Percentiles rank a stretch among this genome's conserved stretches.
Evolutionary conservation across 2,113 vertebrate species (phyloP).

Genomic region (Hipposideros armiger): DNA sequence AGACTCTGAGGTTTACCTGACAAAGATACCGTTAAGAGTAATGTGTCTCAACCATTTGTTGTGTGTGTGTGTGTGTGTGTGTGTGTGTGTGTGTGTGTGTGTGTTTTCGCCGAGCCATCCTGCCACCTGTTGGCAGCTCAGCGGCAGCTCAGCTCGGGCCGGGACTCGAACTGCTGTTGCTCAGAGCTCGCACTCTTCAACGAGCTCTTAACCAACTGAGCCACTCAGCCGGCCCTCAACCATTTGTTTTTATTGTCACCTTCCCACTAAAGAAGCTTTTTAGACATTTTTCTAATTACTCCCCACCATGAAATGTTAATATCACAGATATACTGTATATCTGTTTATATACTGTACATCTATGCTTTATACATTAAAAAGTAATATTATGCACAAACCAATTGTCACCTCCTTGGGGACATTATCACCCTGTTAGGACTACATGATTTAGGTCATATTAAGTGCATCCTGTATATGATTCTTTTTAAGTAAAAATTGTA

Average conservation of each 20-base stretch:
- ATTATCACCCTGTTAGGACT: not conserved
- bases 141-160: too few relatives aligned
- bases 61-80: too few relatives aligned
- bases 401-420: not conserved
- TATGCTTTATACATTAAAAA: slow-evolving; percentile 32
- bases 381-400: not conserved
- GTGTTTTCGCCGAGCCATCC: too few relatives aligned
- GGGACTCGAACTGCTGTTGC: too few relatives aligned
- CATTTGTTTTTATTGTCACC: not conserved
- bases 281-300: not conserved
- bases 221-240: too few relatives aligned
- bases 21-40: not conserved
- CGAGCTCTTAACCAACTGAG: too few relatives aligned
- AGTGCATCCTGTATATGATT: not conserved
- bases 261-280: not conserved
- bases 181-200: too few relatives aligned
- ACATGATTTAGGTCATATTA: not conserved
- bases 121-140: too few relatives aligned
- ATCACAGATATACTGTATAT: not conserved
- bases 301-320: not conserved
- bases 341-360: not conserved
- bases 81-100: too few relatives aligned
- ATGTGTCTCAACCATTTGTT: not conserved
- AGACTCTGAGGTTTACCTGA: slow-evolving; percentile 55
- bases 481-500: slow-evolving; percentile 5